Percentiles rank a stretch among this genome's conserved stretches.
Conservation (phyloP, 2,797 vertebrate species). For the Atherinosoma microstoma region DNA sequence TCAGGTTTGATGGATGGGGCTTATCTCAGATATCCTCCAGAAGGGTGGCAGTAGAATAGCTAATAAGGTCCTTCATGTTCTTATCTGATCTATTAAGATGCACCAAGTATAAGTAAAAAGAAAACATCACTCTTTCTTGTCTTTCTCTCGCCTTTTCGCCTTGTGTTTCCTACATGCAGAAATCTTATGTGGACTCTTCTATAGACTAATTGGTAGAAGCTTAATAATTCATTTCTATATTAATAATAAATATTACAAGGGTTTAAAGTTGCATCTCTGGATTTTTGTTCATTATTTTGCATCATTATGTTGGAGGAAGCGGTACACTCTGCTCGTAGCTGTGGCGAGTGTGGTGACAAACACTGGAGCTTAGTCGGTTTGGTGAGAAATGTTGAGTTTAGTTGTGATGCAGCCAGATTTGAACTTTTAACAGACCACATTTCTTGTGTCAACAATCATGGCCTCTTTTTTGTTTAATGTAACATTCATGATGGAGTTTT, state of each 20-base stretch:
- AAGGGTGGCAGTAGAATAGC: slow-evolving; percentile 48
- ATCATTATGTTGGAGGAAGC: not conserved
- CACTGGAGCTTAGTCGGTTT: not conserved
- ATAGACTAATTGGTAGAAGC: slow-evolving; percentile 1
- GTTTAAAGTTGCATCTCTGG: not conserved
- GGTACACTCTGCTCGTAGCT: no score
- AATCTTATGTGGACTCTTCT: slow-evolving; percentile 1
- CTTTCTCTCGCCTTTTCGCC: slow-evolving; percentile 5
- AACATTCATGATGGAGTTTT: no score
- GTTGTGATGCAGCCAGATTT: not conserved
- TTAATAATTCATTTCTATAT: slow-evolving; percentile 1
- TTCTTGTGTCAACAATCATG: not conserved
- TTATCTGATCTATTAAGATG: slow-evolving; percentile 65
- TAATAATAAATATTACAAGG: slow-evolving; percentile 9
- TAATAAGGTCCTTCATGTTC: slow-evolving; percentile 57
- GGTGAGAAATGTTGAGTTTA: not conserved
- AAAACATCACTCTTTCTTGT: slow-evolving; percentile 32
- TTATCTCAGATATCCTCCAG: slow-evolving; percentile 62
- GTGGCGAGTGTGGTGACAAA: not conserved
- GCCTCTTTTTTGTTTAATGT: no score
- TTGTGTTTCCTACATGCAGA: not conserved
- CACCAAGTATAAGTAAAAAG: slow-evolving; percentile 47
- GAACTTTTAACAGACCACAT: no score
- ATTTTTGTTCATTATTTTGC: not conserved
- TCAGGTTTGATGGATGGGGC: slow-evolving; percentile 70